Evolutionary conservation across 2,113 vertebrate species (phyloP).

Genomic region (Trematocara macrostoma): DNA sequence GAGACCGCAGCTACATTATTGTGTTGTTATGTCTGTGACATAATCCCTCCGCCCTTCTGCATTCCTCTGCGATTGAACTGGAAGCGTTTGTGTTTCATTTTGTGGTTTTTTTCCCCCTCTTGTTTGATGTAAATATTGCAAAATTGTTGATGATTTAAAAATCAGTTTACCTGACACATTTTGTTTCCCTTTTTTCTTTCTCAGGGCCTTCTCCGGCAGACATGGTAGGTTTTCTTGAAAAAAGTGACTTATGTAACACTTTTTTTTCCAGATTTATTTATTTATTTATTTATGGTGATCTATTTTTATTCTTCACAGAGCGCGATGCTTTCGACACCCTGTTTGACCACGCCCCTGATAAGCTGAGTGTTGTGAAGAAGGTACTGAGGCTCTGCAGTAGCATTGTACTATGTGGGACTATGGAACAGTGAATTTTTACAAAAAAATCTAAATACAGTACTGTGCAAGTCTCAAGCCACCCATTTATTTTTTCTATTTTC

Average conservation of each 20-base stretch:
- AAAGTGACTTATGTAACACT: neutral
- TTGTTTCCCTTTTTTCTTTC: neutral
- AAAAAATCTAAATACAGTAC: neutral
- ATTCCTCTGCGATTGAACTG: constrained; percentile 57
- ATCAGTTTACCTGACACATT: neutral
- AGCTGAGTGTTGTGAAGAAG: constrained; percentile 98
- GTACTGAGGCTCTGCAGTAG: constrained; percentile 51
- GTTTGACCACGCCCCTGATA: constrained; percentile 96
- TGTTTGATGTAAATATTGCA: neutral
- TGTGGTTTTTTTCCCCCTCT: accelerated
- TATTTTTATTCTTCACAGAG: constrained; percentile 73
- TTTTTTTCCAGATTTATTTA: neutral
- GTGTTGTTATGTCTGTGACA: constrained; percentile 20
- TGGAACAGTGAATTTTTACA: accelerated
- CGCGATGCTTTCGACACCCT: constrained; percentile 96
- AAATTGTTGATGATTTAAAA: constrained; percentile 7
- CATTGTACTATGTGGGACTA: neutral
- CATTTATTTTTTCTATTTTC: neutral
- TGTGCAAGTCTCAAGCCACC: neutral
- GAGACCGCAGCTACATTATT: constrained; percentile 13
- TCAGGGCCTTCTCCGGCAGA: constrained; percentile 89
- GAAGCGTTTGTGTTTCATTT: neutral
- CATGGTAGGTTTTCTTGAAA: constrained; percentile 77
- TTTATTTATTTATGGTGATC: neutral
- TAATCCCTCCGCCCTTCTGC: constrained; percentile 10